phyloP scores from a whole-genome alignment of 2,797 vertebrate species.

The Phoebastria nigripes region DNA sequence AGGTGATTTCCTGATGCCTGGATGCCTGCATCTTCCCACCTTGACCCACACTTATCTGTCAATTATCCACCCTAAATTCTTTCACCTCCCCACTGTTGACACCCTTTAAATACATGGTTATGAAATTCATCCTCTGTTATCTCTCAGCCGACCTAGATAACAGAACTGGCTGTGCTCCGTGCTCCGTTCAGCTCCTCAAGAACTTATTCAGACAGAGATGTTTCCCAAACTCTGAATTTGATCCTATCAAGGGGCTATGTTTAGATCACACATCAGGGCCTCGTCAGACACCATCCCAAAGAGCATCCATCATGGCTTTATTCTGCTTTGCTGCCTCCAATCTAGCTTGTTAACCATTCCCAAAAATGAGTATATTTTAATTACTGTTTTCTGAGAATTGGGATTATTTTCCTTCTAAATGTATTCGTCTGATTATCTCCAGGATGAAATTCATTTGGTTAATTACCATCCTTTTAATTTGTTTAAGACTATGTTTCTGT shows the following conservation, averaged over 20 bases:
- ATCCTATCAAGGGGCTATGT: background rate
- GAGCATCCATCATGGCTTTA: background rate
- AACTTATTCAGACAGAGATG: background rate
- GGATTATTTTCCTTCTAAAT: slow-evolving; percentile 62
- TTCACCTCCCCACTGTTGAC: slow-evolving; percentile 3
- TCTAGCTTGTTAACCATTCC: slow-evolving; percentile 28
- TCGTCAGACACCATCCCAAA: background rate
- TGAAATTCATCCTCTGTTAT: slow-evolving; percentile 1
- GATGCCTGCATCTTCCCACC: slow-evolving; percentile 12
- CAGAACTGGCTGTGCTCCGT: background rate
- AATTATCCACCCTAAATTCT: slow-evolving; percentile 32
- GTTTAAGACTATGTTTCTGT: slow-evolving; percentile 53
- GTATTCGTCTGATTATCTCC: slow-evolving; percentile 63
- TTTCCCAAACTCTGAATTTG: background rate
- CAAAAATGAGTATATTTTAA: slow-evolving; percentile 52
- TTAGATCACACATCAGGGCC: slow-evolving; percentile 23
- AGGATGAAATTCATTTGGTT: slow-evolving; percentile 65
- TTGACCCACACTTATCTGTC: background rate
- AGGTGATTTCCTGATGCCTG: background rate
- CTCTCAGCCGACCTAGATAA: slow-evolving; percentile 3
- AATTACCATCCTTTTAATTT: slow-evolving; percentile 70
- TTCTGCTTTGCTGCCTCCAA: slow-evolving; percentile 8
- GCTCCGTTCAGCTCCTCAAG: background rate
- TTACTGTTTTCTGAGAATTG: slow-evolving; percentile 68
- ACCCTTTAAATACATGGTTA: background rate